phyloP scores from a whole-genome alignment of 2,113 vertebrate genomes.

The Uria lomvia region DNA sequence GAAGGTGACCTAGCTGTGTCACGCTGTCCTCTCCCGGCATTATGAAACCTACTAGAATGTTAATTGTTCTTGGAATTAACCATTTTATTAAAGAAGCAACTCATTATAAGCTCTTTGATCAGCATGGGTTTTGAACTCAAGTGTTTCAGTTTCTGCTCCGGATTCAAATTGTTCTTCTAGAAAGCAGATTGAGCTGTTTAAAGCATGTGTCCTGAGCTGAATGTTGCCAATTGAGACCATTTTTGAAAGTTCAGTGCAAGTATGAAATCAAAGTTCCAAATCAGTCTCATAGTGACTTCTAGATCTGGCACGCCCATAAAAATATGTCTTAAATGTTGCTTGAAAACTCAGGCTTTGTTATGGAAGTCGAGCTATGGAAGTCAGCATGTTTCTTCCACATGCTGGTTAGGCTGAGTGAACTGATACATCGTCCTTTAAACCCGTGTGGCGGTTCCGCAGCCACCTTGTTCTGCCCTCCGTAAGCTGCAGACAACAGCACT shows the following conservation, averaged over 20 bases:
- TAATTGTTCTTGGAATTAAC: neutral
- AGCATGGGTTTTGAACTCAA: neutral
- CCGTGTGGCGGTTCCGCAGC: neutral
- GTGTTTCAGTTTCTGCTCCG: neutral
- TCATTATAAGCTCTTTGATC: neutral
- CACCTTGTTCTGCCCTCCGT: neutral
- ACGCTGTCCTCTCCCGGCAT: neutral
- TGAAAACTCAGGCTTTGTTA: neutral
- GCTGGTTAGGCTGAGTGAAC: neutral
- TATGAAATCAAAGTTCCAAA: neutral
- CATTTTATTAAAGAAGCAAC: neutral
- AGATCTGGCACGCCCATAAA: rapidly evolving
- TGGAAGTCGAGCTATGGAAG: neutral
- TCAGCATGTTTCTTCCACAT: neutral
- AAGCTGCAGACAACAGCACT: neutral
- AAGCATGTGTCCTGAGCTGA: neutral
- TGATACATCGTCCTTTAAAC: neutral
- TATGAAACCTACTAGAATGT: neutral
- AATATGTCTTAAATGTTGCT: neutral
- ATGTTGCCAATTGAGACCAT: neutral
- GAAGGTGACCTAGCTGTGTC: neutral
- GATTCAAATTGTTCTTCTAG: neutral
- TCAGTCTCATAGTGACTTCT: neutral
- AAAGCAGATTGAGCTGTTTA: neutral
- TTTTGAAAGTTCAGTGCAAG: neutral